Conservation (phyloP, 2,888 invertebrate species). For the Sisyra nigra region DNA sequence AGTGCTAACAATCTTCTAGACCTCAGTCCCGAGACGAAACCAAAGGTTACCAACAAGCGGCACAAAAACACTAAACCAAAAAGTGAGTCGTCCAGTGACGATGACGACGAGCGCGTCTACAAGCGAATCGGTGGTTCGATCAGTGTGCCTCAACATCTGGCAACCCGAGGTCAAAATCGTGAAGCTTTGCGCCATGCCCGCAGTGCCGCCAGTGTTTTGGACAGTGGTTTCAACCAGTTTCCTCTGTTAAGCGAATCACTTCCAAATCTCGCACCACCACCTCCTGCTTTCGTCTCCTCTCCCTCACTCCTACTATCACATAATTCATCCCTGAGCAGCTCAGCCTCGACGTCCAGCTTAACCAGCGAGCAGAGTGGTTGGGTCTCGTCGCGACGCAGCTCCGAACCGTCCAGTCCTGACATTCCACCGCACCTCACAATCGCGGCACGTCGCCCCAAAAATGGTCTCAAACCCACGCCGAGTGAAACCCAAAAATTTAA, state of each 20-base stretch:
- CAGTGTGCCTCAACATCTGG: slow-evolving; percentile 48
- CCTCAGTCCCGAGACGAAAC: slow-evolving; percentile 1
- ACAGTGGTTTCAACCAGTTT: slow-evolving; percentile 31
- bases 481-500: slow-evolving; percentile 7
- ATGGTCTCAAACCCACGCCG: background rate
- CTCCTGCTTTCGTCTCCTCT: slow-evolving; percentile 13
- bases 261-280: slow-evolving; percentile 50
- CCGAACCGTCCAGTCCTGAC: slow-evolving; percentile 45
- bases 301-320: slow-evolving; percentile 20
- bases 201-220: slow-evolving; percentile 38
- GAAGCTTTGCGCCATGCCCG: slow-evolving; percentile 32
- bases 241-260: slow-evolving; percentile 41
- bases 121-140: slow-evolving; percentile 38
- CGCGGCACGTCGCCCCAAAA: background rate
- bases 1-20: slow-evolving; percentile 7
- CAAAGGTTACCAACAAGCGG: background rate
- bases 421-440: slow-evolving; percentile 15
- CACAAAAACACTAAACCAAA: slow-evolving; percentile 11
- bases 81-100: slow-evolving; percentile 20
- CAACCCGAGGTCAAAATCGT: slow-evolving; percentile 17
- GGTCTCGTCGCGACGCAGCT: slow-evolving; percentile 63
- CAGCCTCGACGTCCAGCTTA: slow-evolving; percentile 45
- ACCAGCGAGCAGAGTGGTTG: slow-evolving; percentile 74
- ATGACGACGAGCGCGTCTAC: slow-evolving; percentile 14
- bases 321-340: slow-evolving; percentile 20